Conservation (phyloP, 2,113 vertebrate species). For the Globicephala melas region DNA sequence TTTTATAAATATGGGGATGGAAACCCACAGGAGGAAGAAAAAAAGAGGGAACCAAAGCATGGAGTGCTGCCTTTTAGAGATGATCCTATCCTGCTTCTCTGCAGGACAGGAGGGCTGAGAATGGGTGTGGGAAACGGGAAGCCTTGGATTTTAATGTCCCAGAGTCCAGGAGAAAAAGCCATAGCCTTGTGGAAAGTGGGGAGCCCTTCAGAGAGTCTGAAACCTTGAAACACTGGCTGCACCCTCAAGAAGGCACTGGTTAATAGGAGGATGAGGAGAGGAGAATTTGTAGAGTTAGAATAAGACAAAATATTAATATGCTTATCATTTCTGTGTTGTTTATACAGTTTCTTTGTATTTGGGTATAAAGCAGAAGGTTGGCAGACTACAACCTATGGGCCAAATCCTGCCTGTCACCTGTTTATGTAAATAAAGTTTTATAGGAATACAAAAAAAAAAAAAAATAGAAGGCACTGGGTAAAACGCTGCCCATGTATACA, state of each 20-base stretch:
- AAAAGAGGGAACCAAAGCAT: background rate
- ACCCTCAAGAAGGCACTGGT: background rate
- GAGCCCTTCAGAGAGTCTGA: background rate
- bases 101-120: fast-evolving
- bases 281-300: background rate
- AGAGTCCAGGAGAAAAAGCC: background rate
- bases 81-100: background rate
- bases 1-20: background rate
- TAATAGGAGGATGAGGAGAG: background rate
- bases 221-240: background rate
- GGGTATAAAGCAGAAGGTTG: background rate
- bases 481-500: background rate
- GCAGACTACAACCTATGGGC: background rate
- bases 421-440: background rate
- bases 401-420: background rate
- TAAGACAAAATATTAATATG: background rate
- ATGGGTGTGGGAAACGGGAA: fast-evolving
- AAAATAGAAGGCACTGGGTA: background rate
- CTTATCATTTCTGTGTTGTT: background rate
- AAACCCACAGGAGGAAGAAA: background rate
- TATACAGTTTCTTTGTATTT: background rate
- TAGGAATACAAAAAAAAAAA: background rate
- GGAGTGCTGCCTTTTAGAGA: background rate
- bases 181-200: background rate
- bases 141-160: background rate